Base-by-base conservation (phyloP, 2,797 vertebrate species). In the Syngnathus acus region DNA sequence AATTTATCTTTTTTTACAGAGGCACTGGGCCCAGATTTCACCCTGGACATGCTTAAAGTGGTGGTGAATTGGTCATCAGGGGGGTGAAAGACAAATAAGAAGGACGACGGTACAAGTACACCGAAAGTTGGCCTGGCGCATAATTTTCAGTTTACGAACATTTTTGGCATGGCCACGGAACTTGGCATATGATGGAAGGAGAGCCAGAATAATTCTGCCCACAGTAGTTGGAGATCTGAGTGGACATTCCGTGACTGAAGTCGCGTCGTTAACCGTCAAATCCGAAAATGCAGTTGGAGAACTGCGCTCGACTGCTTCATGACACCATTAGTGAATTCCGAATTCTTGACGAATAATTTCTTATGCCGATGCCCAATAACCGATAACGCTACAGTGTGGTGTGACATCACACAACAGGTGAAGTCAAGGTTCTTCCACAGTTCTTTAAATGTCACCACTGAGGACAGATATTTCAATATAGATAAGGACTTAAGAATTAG, bases 1-100 rank as follows among this genome's bases (percentile, higher is more conserved):
- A 80, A 89, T 90, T 90, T 88, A 89, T 89, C 85, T 81, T 82
- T 75, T 81, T 75, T 71, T 87, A 72, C 65, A 37, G 54, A 57
- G 26, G 54, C 72, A 79, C 63, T 37, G 69, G 74, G 78, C 79
- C 74, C 78, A 78, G 69, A 80, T 84, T 75, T 74, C 77, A 82
- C 78, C 76, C 74, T 72, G 39, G 58, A 60, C 58, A 60, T 38
- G 38, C 38, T 26, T 37, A 21, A 21, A 43, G 60, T 40, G 13
- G 21, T 62, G 40, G 11, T 23, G 60, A 45, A 64, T 50, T 64
- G 43, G 47, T 17, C 23, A 48, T 37, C 5, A 13, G 47, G 17
- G 47, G 42, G 17, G 26, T 10, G 26, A 37, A 16, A 63, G 26
- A 8, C 61, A 47, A 63, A 48, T 14, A 48, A 61, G 57, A 39